Base-by-base conservation (phyloP, 2,888 invertebrate genomes). In the Mamestra brassicae region DNA sequence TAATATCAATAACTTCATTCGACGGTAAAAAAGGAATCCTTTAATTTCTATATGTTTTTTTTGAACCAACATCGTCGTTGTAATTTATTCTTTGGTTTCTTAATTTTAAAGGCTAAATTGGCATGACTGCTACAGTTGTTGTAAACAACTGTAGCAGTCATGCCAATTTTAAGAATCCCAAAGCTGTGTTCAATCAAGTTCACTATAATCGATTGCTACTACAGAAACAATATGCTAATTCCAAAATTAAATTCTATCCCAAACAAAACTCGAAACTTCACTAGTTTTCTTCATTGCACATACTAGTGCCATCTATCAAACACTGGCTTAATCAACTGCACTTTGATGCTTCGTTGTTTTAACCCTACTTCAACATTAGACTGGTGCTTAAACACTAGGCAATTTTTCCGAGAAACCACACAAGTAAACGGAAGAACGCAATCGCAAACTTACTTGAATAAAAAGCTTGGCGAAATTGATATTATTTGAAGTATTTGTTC, bases 251-350 rank as follows among this genome's bases (percentile, higher is more conserved):
- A 36, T 13, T 5, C 6, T 36, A 36, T 6, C 7, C 57, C 17
- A 38, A 60, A 36, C 26, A 1, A 50, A 58, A 50, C 47, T n/a
- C 2, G 8, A 47, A 26, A 64, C 50, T 15, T 34, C 7, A 7
- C n/a, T 10, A 13, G 13, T 50, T 65, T 62, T 2, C 0, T 52
- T 36, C 4, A 10, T 45, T 47, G 34, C 67, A 8, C 5, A 57
- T 11, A 26, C 54, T 71, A 77, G 58, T 45, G 74, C 70, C 83
- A 81, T 73, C 80, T 81, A 78, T 52, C 60, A 15, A 50, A 55
- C 1, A 45, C 13, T 13, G 1, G 15, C 36, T 2, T 15, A 55
- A 52, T 17, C 13, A 60, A 57, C 11, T 62, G 58, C 55, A 66
- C 62, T 54, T 55, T 36, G 36, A 34, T 45, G 50, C 17, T 55